phyloP scores from a whole-genome alignment of 92 coral and sea anemone genomes.

The Porites divaricata region DNA sequence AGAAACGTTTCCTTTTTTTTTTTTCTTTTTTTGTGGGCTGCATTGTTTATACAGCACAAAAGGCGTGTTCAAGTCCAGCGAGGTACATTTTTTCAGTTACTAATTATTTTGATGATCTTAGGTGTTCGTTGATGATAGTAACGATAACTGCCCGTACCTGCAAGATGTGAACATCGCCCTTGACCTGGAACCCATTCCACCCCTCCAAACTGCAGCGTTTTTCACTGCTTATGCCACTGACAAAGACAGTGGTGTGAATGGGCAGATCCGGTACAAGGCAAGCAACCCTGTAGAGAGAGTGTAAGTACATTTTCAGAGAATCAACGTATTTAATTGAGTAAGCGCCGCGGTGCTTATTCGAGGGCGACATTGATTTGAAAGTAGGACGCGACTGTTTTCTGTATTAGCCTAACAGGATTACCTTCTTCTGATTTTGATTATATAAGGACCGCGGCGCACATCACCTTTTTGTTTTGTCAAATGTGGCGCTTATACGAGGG shows the following conservation, averaged over 20 bases:
- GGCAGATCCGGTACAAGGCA: slow-evolving; percentile 64
- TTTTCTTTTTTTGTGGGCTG: no score
- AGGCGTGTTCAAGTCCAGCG: no score
- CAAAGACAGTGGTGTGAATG: slow-evolving; percentile 84
- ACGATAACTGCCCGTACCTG: slow-evolving; percentile 78
- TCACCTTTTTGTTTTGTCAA: neutral
- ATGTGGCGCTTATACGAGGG: slow-evolving; percentile 65
- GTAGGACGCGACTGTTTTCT: no score
- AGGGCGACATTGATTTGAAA: no score
- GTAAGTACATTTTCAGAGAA: slow-evolving; percentile 1
- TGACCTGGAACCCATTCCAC: slow-evolving; percentile 90
- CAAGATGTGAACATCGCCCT: slow-evolving; percentile 21
- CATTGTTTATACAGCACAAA: no score
- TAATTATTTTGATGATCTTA: slow-evolving; percentile 23
- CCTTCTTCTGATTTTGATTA: no score
- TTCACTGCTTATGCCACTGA: slow-evolving; percentile 90
- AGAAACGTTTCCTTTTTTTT: no score
- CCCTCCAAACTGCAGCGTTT: slow-evolving; percentile 72
- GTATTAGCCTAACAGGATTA: no score
- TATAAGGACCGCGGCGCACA: no score
- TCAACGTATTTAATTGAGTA: no score
- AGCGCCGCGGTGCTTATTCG: no score
- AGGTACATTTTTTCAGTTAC: no score
- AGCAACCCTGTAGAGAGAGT: slow-evolving; percentile 66
- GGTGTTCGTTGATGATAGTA: slow-evolving; percentile 83